phyloP scores from a whole-genome alignment of 2,113 vertebrate genomes.

The Uropsilus gracilis region DNA sequence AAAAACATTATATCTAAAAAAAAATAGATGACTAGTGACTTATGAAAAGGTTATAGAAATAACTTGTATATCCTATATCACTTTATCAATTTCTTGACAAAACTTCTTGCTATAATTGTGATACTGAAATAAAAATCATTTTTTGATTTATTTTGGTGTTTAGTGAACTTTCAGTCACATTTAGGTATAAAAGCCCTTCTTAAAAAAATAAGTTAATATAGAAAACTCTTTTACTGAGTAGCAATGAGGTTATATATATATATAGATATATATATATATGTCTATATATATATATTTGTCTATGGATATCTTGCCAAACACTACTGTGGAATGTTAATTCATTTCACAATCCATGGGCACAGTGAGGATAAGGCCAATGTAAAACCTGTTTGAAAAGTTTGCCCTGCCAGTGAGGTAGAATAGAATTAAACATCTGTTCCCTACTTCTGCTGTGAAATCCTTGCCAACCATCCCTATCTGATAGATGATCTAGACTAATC shows the following conservation, averaged over 20 bases:
- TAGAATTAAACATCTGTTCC: conserved; percentile 45
- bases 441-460: background rate
- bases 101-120: conserved; percentile 1
- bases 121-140: background rate
- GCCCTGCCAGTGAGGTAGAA: background rate
- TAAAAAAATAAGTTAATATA: conserved; percentile 8
- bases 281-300: background rate
- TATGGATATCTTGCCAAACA: background rate
- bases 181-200: background rate
- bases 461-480: conserved; percentile 10
- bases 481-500: background rate
- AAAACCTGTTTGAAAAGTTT: background rate
- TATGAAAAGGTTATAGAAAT: conserved; percentile 76
- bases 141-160: background rate
- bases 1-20: conserved; percentile 61
- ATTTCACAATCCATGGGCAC: background rate
- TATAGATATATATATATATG: too few relatives aligned
- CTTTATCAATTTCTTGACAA: conserved; percentile 66
- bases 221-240: background rate
- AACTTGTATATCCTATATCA: conserved; percentile 48
- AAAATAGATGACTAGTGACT: conserved; percentile 55
- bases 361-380: background rate
- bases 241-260: background rate
- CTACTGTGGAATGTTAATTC: background rate
- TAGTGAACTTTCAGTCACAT: background rate